Base-by-base conservation (phyloP, 2,888 invertebrate genomes). In the Agonopterix heracliana region DNA sequence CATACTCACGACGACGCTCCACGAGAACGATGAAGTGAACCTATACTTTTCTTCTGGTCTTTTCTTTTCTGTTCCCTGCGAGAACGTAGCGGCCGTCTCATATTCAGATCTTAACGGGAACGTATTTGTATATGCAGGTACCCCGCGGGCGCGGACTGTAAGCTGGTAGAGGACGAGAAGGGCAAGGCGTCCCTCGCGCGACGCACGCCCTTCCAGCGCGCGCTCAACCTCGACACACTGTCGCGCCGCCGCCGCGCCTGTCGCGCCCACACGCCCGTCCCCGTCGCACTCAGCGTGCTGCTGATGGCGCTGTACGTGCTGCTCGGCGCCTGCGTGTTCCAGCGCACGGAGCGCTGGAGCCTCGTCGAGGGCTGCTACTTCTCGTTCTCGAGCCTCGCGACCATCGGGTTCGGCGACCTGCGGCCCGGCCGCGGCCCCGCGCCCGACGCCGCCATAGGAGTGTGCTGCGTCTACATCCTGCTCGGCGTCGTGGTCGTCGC, bases 331-430 rank as follows among this genome's bases (percentile, higher is more conserved):
- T 89, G 96, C 52, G 90, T 98, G 57, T 99, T 99, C 80, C 94
- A 95, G 54, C 90, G 94, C 48, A 94, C 98, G 72, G 98, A 98
- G 78, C 92, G 93, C 60, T 99, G 98, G 99, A 93, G 93, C 53
- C 91, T 96, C 41, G 89, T 98, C 47, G 98, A 98, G 69, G 97
- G 97, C 35, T 90, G 93, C 54, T 94, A 93, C 74, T 95, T 95
- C 72, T 94, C 94, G 63, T 94, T 95, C 78, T 93, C 94, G 12
- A 93, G 92, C 53, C 84, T 93, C 54, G 94, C 95, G 17, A 96
- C 95, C 9, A 95, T 96, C 59, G 95, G 96, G 1, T 95, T 96
- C 67, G 96, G 96, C 0, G 93, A 95, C 66, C 78, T 95, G 56
- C 90, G 93, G 49, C 96, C 96, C 0, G 44, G 44, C 11, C 78